Conservation (phyloP, 2,113 vertebrate genomes). For the Speoplatyrhinus poulsoni region DNA sequence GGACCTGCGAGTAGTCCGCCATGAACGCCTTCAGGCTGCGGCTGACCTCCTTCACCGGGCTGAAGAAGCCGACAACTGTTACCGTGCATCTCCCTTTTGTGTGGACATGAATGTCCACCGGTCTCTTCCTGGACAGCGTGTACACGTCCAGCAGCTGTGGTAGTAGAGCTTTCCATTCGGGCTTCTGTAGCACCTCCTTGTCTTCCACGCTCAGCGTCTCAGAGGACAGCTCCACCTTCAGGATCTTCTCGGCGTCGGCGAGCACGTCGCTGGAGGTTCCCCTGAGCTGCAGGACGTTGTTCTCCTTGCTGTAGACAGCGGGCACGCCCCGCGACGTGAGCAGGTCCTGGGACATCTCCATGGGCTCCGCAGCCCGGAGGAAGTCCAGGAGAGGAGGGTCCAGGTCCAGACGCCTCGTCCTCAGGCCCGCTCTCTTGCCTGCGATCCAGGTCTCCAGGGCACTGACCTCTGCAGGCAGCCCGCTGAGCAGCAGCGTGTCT, state of each 20-base stretch:
- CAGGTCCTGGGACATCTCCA: conserved; percentile 70
- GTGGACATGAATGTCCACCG: conserved; percentile 33
- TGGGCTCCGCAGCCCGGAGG: conserved; percentile 64
- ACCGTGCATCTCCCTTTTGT: conserved; percentile 45
- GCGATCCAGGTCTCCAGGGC: conserved; percentile 60
- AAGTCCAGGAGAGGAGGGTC: conserved; percentile 70
- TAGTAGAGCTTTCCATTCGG: conserved; percentile 70
- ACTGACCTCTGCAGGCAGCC: conserved; percentile 70
- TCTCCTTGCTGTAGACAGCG: conserved; percentile 71
- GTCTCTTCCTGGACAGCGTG: conserved; percentile 53
- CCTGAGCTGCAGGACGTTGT: conserved; percentile 61
- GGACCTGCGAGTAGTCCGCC: conserved; percentile 53
- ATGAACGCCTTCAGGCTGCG: conserved; percentile 71
- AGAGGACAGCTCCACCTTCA: conserved; percentile 59
- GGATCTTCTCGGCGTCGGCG: conserved; percentile 74
- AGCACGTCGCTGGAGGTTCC: conserved; percentile 61
- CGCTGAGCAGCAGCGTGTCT: conserved; percentile 59
- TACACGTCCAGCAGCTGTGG: conserved; percentile 33
- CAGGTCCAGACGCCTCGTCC: conserved; percentile 47
- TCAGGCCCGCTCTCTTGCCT: conserved; percentile 62
- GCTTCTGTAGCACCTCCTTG: conserved; percentile 45
- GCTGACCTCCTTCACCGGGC: conserved; percentile 65
- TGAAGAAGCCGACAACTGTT: conserved; percentile 73
- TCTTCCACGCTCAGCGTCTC: conserved; percentile 69
- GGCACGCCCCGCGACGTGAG: conserved; percentile 76